Base-by-base conservation (phyloP, 2,888 invertebrate species). In the Panzeria rudis region DNA sequence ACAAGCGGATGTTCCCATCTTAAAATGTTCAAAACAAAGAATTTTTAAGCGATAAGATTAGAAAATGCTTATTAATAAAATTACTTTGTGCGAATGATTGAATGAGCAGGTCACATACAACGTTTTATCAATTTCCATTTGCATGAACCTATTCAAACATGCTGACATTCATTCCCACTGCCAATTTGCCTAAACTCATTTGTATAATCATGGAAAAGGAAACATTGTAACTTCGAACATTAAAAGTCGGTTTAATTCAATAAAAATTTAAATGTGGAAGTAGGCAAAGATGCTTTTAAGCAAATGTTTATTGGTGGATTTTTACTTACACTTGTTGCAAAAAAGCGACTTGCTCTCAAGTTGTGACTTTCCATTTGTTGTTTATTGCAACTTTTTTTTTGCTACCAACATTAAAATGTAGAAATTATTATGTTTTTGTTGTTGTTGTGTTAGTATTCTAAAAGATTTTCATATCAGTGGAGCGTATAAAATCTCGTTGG, bases 401-500 rank as follows among this genome's bases (percentile, higher is more conserved):
- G 35, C 59, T 44, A 17, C 23, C 68, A 75, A 23, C 68, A 81
- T 68, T 69, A 64, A 69, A 62, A 47, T 78, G 69, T 77, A 71
- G 62, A 73, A 82, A 59, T 41, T 69, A 56, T 78, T 81, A 71
- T 35, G 11, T 41, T 50, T 35, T 29, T 29, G 13, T 25, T 41
- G 2, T n/a, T 50, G 4, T 17, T 13, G 61, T 52, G 20, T 7
- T 0, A 15, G n/a, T 59, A 23, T 61, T 59, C 9, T 61, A 20
- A 25, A 73, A 71, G 52, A 75, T 75, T 78, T 79, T 41, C 75
- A 52, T 75, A 66, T 62, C 85, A 85, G 64, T 85, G 75, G 78
- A 79, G 85, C 82, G 78, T 54, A 78, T 61, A 69, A 85, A 82
- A 85, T 82, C 85, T 85, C 29, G 85, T 82, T 85, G 75, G 78